Percentiles rank a stretch among this genome's conserved stretches.
phyloP scores from a whole-genome alignment of 2,113 vertebrate species.

The Dromaius novaehollandiae region DNA sequence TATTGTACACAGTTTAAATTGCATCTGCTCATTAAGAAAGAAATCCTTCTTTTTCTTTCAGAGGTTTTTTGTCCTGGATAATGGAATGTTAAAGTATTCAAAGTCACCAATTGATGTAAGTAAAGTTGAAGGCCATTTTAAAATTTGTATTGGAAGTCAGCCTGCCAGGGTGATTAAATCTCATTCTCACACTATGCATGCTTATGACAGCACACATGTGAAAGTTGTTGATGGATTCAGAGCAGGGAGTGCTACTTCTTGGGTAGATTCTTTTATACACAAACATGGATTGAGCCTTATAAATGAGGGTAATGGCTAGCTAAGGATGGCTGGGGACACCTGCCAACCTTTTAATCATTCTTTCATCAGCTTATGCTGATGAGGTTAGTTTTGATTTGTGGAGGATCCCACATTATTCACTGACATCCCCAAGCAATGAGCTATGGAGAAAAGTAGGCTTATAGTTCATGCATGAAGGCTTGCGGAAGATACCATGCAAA shows the following conservation, averaged over 20 bases:
- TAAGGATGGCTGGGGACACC: background rate
- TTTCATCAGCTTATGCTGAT: background rate
- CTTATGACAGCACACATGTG: background rate
- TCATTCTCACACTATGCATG: background rate
- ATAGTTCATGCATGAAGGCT: background rate
- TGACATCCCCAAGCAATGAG: background rate
- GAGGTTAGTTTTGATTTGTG: background rate
- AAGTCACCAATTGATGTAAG: constrained; percentile 98
- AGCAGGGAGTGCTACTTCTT: background rate
- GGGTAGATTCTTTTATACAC: background rate
- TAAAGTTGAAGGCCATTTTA: constrained; percentile 62
- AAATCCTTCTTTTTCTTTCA: constrained; percentile 64
- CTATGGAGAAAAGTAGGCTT: background rate
- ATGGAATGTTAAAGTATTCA: constrained; percentile 98
- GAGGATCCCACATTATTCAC: background rate
- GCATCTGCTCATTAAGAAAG: background rate
- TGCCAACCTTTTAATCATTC: background rate
- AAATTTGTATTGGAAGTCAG: constrained; percentile 18
- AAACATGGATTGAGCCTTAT: background rate
- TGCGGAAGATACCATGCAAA: too few relatives aligned
- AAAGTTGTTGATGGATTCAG: background rate
- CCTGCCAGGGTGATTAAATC: constrained; percentile 1
- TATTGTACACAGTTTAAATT: background rate
- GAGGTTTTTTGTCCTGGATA: constrained; percentile 98
- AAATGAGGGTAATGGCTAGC: too few relatives aligned